Conservation (phyloP, 92 coral and sea anemone species). For the Phenganax marumi region DNA sequence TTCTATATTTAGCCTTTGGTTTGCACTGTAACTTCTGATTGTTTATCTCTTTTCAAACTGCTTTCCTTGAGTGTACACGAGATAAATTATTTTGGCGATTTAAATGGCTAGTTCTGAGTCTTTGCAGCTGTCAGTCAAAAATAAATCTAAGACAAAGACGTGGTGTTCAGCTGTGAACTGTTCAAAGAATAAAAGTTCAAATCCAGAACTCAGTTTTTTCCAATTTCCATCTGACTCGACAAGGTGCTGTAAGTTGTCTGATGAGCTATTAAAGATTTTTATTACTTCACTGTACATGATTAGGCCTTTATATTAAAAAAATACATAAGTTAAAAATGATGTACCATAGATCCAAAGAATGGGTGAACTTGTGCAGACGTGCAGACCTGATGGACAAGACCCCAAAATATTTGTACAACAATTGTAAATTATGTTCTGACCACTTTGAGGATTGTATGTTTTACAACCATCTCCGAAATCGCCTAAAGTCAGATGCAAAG, state of each 20-base stretch:
- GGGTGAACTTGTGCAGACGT: neutral
- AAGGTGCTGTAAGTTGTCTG: slow-evolving; percentile 8
- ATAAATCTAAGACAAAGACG: neutral
- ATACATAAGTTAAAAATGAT: neutral
- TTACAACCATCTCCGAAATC: neutral
- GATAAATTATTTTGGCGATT: no score
- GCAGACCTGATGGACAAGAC: neutral
- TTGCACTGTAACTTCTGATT: no score
- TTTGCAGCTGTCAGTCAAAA: neutral
- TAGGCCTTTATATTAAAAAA: no score
- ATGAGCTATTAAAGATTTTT: neutral
- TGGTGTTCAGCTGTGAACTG: slow-evolving; percentile 9
- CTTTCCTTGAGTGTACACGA: no score
- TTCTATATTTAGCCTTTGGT: no score
- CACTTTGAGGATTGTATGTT: neutral
- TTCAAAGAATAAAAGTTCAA: neutral
- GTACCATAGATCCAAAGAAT: neutral
- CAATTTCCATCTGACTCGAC: neutral
- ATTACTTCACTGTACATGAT: no score
- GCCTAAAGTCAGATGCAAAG: neutral
- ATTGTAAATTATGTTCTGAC: neutral
- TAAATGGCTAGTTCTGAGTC: neutral
- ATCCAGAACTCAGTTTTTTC: slow-evolving; percentile 11
- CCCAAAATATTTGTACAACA: neutral
- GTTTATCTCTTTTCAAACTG: no score